A percentile compares a stretch with the other conserved stretches of the same genome.
phyloP scores from a whole-genome alignment of 2,797 vertebrate genomes.

The Chaetodon trifasciatus region DNA sequence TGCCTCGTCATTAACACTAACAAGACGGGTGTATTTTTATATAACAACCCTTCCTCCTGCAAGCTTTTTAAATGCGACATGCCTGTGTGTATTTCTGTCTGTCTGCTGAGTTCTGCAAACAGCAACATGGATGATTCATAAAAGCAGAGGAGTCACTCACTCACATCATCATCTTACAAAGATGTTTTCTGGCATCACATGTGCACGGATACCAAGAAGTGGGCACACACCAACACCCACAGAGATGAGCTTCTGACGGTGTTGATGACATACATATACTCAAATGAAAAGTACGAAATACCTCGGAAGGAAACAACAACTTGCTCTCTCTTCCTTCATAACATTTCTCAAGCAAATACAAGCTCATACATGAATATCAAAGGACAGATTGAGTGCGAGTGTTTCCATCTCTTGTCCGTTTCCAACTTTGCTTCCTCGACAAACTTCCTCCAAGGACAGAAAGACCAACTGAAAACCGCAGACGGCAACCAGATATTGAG shows the following conservation, averaged over 20 bases:
- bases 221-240: constrained; percentile 43
- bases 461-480: constrained; percentile 56
- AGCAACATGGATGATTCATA: constrained; percentile 57
- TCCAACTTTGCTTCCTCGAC: constrained; percentile 32
- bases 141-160: constrained; percentile 42
- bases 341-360: constrained; percentile 34
- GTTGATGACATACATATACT: constrained; percentile 28
- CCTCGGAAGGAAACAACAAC: constrained; percentile 31
- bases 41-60: constrained; percentile 21
- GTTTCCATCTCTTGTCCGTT: constrained; percentile 11
- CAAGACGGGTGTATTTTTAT: constrained; percentile 34
- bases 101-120: constrained; percentile 32
- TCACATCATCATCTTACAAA: constrained; percentile 25
- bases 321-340: constrained; percentile 17
- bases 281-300: constrained; percentile 32
- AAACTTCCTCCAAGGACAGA: constrained; percentile 49
- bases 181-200: constrained; percentile 32
- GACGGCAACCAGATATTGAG: constrained; percentile 54
- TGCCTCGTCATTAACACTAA: constrained; percentile 36
- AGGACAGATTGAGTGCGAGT: constrained; percentile 4
- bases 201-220: constrained; percentile 20
- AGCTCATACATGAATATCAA: constrained; percentile 24
- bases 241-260: constrained; percentile 29
- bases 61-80: constrained; percentile 23
- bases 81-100: constrained; percentile 8